These are phyloP conservation scores for Sebastes trivittatus DNA, from an alignment of 2,797 vertebrate species.

Conservation along the genomic window DNA sequence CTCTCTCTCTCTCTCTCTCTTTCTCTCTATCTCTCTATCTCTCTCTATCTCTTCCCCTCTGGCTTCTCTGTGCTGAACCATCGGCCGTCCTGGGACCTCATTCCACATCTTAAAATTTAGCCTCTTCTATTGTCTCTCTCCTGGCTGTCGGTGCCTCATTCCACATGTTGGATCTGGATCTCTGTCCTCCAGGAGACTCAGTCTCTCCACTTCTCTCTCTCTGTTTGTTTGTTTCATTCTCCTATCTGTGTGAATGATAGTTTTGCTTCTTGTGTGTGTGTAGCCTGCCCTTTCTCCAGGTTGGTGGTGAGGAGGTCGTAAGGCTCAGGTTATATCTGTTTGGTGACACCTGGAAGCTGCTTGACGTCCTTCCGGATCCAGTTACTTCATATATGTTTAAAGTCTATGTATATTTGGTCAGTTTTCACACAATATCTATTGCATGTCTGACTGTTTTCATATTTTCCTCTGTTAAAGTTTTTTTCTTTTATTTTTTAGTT, in stretches of 20 bases:
- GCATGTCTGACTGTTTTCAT: not conserved
- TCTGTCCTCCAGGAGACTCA: not conserved
- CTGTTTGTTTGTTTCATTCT: not conserved
- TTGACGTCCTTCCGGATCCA: not conserved
- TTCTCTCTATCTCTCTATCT: not conserved
- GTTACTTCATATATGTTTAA: not conserved
- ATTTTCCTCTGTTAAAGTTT: not conserved
- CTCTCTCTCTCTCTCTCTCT: too few relatives aligned
- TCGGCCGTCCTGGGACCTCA: too few relatives aligned
- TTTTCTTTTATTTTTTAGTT: not conserved
- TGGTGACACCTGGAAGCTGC: not conserved
- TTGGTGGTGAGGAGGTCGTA: not conserved
- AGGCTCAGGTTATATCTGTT: not conserved
- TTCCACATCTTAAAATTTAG: too few relatives aligned
- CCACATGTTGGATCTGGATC: too few relatives aligned
- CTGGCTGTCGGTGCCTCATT: too few relatives aligned
- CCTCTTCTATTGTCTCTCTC: fast-evolving
- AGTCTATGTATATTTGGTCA: not conserved
- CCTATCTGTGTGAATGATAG: not conserved
- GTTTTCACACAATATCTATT: not conserved
- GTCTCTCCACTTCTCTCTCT: not conserved
- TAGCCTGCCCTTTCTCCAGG: not conserved
- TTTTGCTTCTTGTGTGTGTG: not conserved
- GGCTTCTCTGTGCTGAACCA: too few relatives aligned
- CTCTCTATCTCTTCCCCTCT: not conserved